phyloP scores from a whole-genome alignment of 2,113 vertebrate species.

The Chaenocephalus aceratus region DNA sequence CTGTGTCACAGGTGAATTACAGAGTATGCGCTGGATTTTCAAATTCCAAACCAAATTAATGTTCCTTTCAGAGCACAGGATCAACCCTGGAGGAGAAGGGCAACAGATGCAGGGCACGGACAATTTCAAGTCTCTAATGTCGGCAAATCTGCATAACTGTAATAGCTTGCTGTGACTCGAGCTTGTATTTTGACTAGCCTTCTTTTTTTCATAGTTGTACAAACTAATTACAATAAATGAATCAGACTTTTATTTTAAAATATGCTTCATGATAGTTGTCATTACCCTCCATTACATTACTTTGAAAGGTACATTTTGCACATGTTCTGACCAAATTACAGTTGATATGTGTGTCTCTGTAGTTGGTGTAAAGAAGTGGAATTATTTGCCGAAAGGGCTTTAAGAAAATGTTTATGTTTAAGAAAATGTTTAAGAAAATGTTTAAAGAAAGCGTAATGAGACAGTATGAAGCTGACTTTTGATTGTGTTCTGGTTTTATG shows the following conservation, averaged over 20 bases:
- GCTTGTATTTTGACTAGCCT: neutral
- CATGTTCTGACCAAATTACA: neutral
- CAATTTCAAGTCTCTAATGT: slow-evolving; percentile 14
- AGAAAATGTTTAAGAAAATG: too few relatives aligned
- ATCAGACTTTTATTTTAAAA: neutral
- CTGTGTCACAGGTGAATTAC: slow-evolving; percentile 57
- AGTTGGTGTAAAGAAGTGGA: too few relatives aligned
- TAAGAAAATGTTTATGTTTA: too few relatives aligned
- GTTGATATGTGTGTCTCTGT: neutral
- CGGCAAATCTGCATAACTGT: slow-evolving; percentile 1
- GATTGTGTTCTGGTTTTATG: too few relatives aligned
- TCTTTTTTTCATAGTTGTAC: neutral
- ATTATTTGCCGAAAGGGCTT: too few relatives aligned
- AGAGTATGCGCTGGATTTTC: slow-evolving; percentile 52
- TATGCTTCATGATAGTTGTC: neutral
- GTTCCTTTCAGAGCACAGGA: slow-evolving; percentile 28
- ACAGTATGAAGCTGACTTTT: too few relatives aligned
- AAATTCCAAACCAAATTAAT: slow-evolving; percentile 66
- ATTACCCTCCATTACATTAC: neutral
- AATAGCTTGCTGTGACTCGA: neutral
- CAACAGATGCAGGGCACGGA: slow-evolving; percentile 16
- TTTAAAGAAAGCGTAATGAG: too few relatives aligned
- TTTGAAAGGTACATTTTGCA: neutral
- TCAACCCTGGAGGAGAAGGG: slow-evolving; percentile 36
- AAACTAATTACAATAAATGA: neutral